phyloP scores from a whole-genome alignment of 1,140 invertebrate species.

The Sycophaga agraensis region DNA sequence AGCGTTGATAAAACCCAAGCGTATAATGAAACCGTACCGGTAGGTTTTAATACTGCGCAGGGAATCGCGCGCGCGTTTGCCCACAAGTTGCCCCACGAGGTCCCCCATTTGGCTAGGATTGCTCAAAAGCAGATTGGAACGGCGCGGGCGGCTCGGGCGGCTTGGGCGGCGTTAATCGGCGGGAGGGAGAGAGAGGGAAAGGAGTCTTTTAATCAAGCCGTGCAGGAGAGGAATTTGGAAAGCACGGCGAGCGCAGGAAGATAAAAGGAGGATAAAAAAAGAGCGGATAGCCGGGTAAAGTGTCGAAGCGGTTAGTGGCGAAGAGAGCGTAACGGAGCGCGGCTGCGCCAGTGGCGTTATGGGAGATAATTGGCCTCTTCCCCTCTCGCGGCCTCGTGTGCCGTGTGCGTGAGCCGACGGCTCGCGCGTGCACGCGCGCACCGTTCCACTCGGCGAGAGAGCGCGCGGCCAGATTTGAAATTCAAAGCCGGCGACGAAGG shows the following conservation, averaged over 20 bases:
- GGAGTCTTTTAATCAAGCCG: constrained; percentile 4
- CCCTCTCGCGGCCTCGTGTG: constrained; percentile 3
- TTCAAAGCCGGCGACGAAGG: constrained; percentile 56
- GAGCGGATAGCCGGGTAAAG: constrained; percentile 15
- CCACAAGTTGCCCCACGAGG: no score
- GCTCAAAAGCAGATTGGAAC: no score
- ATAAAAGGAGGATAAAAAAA: no score
- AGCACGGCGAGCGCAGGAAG: background rate
- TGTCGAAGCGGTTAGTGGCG: constrained; percentile 29
- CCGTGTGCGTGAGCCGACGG: background rate
- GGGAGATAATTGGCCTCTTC: constrained; percentile 39
- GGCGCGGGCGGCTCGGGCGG: no score
- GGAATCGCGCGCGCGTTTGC: no score
- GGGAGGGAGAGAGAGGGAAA: background rate
- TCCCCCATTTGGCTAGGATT: no score
- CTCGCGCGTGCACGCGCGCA: background rate
- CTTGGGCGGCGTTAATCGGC: no score
- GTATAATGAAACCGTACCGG: no score
- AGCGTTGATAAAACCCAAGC: no score
- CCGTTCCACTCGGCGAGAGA: background rate
- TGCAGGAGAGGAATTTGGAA: constrained; percentile 12
- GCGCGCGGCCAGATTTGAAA: constrained; percentile 45
- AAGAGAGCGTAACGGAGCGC: constrained; percentile 1
- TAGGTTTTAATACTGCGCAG: no score
- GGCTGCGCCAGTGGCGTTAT: constrained; percentile 37